Evolutionary conservation across 2,113 vertebrate species (phyloP), one percentile per base, ranked within the genome.

Genomic region (Corapipo altera): DNA sequence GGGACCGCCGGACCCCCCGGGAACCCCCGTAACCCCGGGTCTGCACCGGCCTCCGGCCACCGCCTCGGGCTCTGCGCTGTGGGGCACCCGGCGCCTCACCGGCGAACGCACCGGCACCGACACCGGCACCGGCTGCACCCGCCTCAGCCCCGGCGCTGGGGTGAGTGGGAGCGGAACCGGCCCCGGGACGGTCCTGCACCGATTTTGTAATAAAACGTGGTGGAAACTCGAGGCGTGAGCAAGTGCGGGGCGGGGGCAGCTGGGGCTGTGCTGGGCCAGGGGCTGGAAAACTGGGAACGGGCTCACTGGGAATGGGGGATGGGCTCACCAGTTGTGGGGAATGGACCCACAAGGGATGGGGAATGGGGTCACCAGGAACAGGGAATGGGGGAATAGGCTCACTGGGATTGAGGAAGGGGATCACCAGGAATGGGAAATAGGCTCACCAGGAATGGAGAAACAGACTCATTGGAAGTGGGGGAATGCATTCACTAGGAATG

Each of bases 131-230:
- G 33, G 86, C 90, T 91, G 98, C 81, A 98, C 98, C 97, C 98
- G 98, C 85, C 98, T 97, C 75, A 78, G 98, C 86, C 96, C 44
- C 55, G 2, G 80, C 35, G 12, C 76, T 4, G 67, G 22, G 59
- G 33, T 10, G 4, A 44, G 48, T 96, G 97, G 98, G 35, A 23
- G 27, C 30, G 8, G 93, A 8, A 27, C 71, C 44, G 37, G 85
- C 39, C 23, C 37, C 35, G 24, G 41, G 23, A 55, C 19, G 16
- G 32, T 12, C 12, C 67, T 28, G 26, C 35, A 9, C 30, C 32
- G 9, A 10, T 92, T 97, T 97, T 97, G 88, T 96, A 97, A 98
- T 98, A 98, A 98, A 98, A 97, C 24, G 69, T 88, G 93, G 93
- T 94, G 82, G 66, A 97, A 97, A 93, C 66, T 54, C 33, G 51